These are phyloP conservation scores for Neogobius melanostomus DNA, from an alignment of 2,113 vertebrate species.

Conservation along the genomic window DNA sequence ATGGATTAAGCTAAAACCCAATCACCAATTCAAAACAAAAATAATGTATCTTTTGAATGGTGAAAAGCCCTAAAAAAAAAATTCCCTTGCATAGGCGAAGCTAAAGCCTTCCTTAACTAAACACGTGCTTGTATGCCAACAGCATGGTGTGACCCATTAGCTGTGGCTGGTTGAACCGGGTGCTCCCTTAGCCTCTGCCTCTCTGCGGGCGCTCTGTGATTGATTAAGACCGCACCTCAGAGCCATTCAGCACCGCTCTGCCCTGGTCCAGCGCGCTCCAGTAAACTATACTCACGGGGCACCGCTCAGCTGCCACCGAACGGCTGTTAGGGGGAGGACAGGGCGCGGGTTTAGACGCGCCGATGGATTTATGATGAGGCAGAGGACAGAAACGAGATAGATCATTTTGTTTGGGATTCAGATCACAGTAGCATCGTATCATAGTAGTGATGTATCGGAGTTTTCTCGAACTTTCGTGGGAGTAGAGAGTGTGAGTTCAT, in stretches of 20 bases:
- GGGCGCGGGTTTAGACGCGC: not conserved
- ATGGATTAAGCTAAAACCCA: no score
- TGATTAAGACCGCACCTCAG: slow-evolving; percentile 28
- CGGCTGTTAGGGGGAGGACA: slow-evolving; percentile 3
- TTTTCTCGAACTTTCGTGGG: no score
- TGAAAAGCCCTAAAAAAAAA: not conserved
- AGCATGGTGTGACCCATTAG: slow-evolving; percentile 20
- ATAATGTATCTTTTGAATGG: no score
- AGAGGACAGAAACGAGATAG: not conserved
- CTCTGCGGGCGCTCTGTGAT: slow-evolving; percentile 21
- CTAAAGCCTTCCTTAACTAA: slow-evolving; percentile 12
- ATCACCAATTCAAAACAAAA: no score
- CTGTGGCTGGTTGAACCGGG: slow-evolving; percentile 17
- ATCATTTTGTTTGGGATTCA: not conserved
- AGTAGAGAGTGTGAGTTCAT: no score
- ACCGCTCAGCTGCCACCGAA: not conserved
- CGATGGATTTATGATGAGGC: not conserved
- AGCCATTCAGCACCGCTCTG: slow-evolving; percentile 5
- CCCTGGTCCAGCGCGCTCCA: slow-evolving; percentile 4
- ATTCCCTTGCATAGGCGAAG: not conserved
- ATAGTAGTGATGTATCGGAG: no score
- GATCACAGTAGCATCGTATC: not conserved
- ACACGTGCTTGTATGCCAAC: slow-evolving; percentile 11
- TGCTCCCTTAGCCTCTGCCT: slow-evolving; percentile 27
- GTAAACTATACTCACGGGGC: not conserved